Conservation (phyloP, 2,797 vertebrate species). For the Falco naumanni region DNA sequence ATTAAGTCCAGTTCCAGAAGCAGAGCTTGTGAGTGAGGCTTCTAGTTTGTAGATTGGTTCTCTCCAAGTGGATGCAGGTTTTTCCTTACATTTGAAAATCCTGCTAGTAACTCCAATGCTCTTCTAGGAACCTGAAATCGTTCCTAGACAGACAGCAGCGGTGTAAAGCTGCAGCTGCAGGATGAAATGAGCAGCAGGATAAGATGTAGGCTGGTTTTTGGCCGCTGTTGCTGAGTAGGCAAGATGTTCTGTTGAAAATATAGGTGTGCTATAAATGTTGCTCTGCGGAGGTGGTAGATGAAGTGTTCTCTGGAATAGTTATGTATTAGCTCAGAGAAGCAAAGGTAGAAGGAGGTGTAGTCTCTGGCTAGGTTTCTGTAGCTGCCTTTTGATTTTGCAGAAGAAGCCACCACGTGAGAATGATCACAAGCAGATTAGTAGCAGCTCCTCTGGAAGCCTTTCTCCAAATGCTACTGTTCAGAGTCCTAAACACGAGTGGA, state of each 20-base stretch:
- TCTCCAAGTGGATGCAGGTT: background rate
- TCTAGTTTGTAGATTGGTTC: background rate
- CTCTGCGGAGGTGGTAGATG: background rate
- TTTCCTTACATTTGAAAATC: background rate
- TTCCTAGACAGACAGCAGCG: background rate
- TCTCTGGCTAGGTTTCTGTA: conserved; percentile 88
- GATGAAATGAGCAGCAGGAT: background rate
- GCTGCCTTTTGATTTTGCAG: conserved; percentile 98
- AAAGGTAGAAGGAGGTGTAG: conserved; percentile 59
- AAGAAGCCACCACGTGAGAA: conserved; percentile 97
- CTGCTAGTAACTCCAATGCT: background rate
- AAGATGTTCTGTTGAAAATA: background rate
- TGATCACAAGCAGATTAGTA: conserved; percentile 93
- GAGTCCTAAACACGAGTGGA: conserved; percentile 94
- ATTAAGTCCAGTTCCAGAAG: background rate
- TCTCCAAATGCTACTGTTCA: conserved; percentile 87
- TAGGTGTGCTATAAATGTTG: conserved; percentile 28
- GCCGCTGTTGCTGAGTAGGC: background rate
- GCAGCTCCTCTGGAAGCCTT: conserved; percentile 92
- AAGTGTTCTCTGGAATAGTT: background rate
- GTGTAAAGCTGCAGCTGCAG: background rate
- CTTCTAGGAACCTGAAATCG: background rate
- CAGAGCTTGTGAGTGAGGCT: background rate
- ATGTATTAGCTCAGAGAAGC: conserved; percentile 35
- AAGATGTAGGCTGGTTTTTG: background rate